Percentiles rank a stretch among this genome's conserved stretches.
These are phyloP conservation scores for Macropodus opercularis DNA, from an alignment of 2,797 vertebrate species.

Conservation along the genomic window DNA sequence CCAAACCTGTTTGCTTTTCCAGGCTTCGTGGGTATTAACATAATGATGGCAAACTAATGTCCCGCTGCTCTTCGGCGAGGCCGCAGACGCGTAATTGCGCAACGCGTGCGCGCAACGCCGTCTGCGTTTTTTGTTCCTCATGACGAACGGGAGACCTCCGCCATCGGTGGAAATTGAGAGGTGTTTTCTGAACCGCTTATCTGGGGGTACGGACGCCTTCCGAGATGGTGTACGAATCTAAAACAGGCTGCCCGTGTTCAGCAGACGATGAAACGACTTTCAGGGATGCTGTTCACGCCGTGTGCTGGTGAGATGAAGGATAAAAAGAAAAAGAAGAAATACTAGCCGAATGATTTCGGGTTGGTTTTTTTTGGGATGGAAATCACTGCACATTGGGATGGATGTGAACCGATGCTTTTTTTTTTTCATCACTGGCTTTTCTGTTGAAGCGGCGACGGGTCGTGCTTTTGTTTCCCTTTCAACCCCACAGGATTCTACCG, in stretches of 20 bases:
- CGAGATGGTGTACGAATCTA: slow-evolving; percentile 25
- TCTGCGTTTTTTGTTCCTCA: slow-evolving; percentile 14
- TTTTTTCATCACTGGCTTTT: slow-evolving; percentile 15
- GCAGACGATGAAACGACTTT: neutral
- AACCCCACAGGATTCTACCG: slow-evolving; percentile 12
- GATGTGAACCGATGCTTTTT: slow-evolving; percentile 27
- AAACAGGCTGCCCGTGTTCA: slow-evolving; percentile 8
- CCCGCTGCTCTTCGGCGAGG: neutral
- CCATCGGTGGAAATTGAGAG: slow-evolving; percentile 51
- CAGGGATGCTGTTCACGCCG: slow-evolving; percentile 17
- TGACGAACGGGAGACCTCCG: slow-evolving; percentile 44
- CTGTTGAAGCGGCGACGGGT: neutral
- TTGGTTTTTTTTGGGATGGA: slow-evolving; percentile 15
- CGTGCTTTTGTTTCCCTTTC: slow-evolving; percentile 27
- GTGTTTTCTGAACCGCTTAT: slow-evolving; percentile 37
- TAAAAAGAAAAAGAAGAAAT: slow-evolving; percentile 57
- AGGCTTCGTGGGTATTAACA: neutral
- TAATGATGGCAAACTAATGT: no score
- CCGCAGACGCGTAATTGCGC: slow-evolving; percentile 44
- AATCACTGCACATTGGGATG: slow-evolving; percentile 39
- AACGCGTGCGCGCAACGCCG: slow-evolving; percentile 14
- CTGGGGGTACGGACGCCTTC: slow-evolving; percentile 29
- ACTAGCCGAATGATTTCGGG: slow-evolving; percentile 23
- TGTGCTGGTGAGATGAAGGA: slow-evolving; percentile 69
- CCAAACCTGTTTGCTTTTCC: slow-evolving; percentile 1